Evolutionary conservation across 2,888 invertebrate genomes (phyloP).

Genomic region (Odiellus spinosus): DNA sequence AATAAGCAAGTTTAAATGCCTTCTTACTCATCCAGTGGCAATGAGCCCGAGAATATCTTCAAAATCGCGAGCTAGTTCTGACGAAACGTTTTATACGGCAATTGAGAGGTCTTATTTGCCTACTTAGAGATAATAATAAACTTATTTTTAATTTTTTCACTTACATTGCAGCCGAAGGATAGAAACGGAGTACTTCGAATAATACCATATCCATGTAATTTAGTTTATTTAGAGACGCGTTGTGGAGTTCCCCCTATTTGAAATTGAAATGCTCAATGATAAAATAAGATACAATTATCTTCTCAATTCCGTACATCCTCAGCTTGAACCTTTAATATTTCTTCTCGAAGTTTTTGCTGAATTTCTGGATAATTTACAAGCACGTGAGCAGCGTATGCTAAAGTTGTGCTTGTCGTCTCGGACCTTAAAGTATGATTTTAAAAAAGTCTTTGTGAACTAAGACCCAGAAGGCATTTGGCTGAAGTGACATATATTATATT

Average conservation of each 20-base stretch:
- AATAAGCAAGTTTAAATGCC: no score
- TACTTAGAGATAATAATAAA: no score
- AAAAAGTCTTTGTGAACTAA: no score
- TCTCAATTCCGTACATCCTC: slow-evolving; percentile 1
- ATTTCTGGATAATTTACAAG: slow-evolving; percentile 7
- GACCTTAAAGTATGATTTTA: slow-evolving; percentile 2
- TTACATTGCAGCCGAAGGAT: slow-evolving; percentile 3
- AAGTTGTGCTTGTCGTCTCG: slow-evolving; percentile 6
- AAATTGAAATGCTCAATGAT: background rate
- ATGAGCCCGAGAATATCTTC: no score
- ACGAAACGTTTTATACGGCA: no score
- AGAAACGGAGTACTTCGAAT: background rate
- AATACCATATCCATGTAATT: background rate
- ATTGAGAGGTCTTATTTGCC: no score
- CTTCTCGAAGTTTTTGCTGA: slow-evolving; percentile 5
- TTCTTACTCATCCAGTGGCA: no score
- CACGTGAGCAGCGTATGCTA: slow-evolving; percentile 3
- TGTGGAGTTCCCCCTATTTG: background rate
- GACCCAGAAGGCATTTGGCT: no score
- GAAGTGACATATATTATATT: background rate
- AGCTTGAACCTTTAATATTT: slow-evolving; percentile 2
- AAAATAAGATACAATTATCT: no score
- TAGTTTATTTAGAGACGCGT: background rate
- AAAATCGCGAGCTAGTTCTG: no score
- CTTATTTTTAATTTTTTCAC: no score